A percentile compares a stretch with the other conserved stretches of the same genome.
Conservation (phyloP, 2,113 vertebrate genomes). For the Oncorhynchus gorbuscha region DNA sequence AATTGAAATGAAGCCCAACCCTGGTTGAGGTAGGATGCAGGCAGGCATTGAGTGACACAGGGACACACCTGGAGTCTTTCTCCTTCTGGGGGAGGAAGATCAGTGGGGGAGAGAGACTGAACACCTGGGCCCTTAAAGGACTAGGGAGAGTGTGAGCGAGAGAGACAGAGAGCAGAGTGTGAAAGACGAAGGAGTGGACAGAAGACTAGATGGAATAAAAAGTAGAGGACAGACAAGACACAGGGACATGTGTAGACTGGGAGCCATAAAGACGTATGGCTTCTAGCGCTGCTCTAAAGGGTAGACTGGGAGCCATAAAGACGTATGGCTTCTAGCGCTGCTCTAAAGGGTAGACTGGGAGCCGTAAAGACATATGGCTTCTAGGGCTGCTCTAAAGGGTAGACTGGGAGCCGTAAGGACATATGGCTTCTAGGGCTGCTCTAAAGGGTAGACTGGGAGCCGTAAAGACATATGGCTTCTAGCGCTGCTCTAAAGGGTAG, state of each 20-base stretch:
- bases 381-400: too few species aligned
- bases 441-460: too few species aligned
- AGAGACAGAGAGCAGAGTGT: constrained; percentile 39
- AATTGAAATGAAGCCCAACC: too few species aligned
- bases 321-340: too few species aligned
- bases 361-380: too few species aligned
- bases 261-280: not conserved
- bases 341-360: too few species aligned
- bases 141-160: constrained; percentile 73
- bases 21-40: not conserved
- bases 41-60: constrained; percentile 58
- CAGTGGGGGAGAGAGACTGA: constrained; percentile 82
- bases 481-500: too few species aligned
- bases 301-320: too few species aligned
- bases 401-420: too few species aligned
- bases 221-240: not conserved
- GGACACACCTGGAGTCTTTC: constrained; percentile 90
- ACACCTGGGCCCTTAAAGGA: constrained; percentile 87
- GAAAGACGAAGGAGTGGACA: constrained; percentile 4
- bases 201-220: constrained; percentile 17
- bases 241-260: not conserved
- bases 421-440: too few species aligned
- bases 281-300: too few species aligned
- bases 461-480: too few species aligned
- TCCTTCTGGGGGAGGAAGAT: constrained; percentile 80